These are phyloP conservation scores for Bimastos eiseni DNA, from an alignment of 2,888 invertebrate genomes.

Conservation along the genomic window DNA sequence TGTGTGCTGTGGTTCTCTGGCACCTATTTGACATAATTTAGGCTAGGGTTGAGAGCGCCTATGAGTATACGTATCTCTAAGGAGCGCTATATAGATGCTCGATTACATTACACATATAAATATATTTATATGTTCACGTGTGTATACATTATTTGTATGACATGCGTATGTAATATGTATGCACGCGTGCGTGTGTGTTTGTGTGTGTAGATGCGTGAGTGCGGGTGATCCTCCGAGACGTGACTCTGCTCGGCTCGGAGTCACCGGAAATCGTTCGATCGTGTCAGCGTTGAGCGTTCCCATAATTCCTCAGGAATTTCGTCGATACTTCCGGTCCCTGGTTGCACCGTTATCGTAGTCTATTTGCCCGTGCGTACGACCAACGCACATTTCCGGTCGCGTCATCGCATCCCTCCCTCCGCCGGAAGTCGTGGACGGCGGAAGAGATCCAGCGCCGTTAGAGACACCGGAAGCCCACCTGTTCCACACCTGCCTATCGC, in stretches of 20 bases:
- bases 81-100: too few species aligned
- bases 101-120: too few species aligned
- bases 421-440: not conserved
- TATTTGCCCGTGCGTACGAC: not conserved
- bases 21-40: too few species aligned
- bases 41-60: too few species aligned
- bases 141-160: too few species aligned
- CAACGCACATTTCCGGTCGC: not conserved
- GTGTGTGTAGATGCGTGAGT: not conserved
- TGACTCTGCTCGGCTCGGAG: not conserved
- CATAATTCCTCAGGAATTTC: slow-evolving; percentile 1
- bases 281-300: slow-evolving; percentile 5
- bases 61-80: too few species aligned
- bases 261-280: slow-evolving; percentile 1
- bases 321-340: slow-evolving; percentile 3
- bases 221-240: not conserved
- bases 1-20: too few species aligned
- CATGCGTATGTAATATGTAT: not conserved
- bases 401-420: not conserved
- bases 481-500: not conserved
- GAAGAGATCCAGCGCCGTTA: not conserved
- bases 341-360: not conserved
- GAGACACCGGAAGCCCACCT: slow-evolving; percentile 13
- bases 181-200: not conserved
- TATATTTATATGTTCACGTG: too few species aligned